Percentiles rank a stretch among this genome's conserved stretches.
Evolutionary conservation across 2,888 invertebrate species (phyloP).

Genomic region (Lochmaea crataegi): DNA sequence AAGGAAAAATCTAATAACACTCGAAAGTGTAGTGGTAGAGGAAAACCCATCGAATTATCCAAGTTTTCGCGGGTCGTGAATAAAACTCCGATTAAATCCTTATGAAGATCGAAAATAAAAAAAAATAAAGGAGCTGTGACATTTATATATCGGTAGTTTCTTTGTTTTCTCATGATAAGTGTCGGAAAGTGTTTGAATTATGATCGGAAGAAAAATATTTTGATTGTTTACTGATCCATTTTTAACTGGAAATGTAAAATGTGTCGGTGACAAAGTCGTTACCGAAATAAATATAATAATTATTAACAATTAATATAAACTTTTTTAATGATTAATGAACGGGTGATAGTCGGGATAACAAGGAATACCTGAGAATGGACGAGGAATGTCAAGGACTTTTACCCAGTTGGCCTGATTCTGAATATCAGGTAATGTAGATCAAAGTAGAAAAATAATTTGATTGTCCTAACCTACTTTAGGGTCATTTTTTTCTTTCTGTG

Average conservation of each 20-base stretch:
- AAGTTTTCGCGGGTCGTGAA: slow-evolving; percentile 24
- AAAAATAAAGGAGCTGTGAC: neutral
- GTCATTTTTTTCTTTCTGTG: neutral
- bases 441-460: neutral
- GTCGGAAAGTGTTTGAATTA: slow-evolving; percentile 4
- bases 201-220: slow-evolving; percentile 5
- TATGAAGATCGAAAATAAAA: neutral
- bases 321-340: slow-evolving; percentile 7
- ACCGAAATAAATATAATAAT: neutral
- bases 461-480: neutral
- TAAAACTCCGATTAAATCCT: slow-evolving; percentile 6
- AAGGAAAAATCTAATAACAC: slow-evolving; percentile 17
- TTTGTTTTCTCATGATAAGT: slow-evolving; percentile 30
- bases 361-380: slow-evolving; percentile 47
- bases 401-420: slow-evolving; percentile 60
- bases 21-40: slow-evolving; percentile 12
- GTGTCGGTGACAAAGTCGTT: slow-evolving; percentile 28
- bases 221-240: slow-evolving; percentile 5
- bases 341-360: slow-evolving; percentile 6
- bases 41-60: slow-evolving; percentile 10
- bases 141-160: slow-evolving; percentile 4
- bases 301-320: neutral
- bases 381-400: slow-evolving; percentile 57
- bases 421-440: slow-evolving; percentile 56
- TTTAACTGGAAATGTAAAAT: slow-evolving; percentile 5